Base-by-base conservation (phyloP, 2,797 vertebrate species). In the Rhabdomys pumilio region DNA sequence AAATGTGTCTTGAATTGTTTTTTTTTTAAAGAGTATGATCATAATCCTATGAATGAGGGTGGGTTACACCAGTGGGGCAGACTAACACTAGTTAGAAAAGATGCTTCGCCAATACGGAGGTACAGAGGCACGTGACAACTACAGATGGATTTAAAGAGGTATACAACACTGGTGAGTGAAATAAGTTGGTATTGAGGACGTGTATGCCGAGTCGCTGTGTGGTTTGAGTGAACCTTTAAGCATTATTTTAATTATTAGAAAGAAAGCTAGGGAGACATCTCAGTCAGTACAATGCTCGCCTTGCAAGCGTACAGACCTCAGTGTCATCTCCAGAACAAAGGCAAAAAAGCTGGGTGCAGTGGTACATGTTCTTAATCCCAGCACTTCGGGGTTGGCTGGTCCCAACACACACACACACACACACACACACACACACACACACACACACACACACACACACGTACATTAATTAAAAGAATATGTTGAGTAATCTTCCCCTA, bases 401-500 rank as follows among this genome's bases (percentile, higher is more conserved):
- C 50, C 50, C 50, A 11, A 50, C 47, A 41, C 20, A 73, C 19
- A 41, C 69, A 65, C 63, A 31, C 69, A 41, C 69, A 65, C 63
- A 31, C 29, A 31, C 63, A 65, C 24, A 26, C 29, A 12, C 29
- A 31, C 29, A n/a, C 69, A 72, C 69, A 72, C 31, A 67, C 59
- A 67, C 31, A 38, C 69, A 72, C 34, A 41, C 72, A 73, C n/a
- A 29, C 5, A 19, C 14, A 50, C 34, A 44, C 22, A 44, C 38
- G 13, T 3, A 41, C 20, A 75, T 53, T 53, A n/a, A n/a, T 69
- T 86, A 38, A 69, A 92, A 92, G 44, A 41, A n/a, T 29, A 44
- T 0, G 0, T 0, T 55, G 79, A 50, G 24, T 72, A 31, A 53
- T 11, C 29, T 55, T 57, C 20, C 55, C 17, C 26, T 47, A 0